Conservation (phyloP, 2,888 invertebrate genomes). For the Blastobasis lacticolella region DNA sequence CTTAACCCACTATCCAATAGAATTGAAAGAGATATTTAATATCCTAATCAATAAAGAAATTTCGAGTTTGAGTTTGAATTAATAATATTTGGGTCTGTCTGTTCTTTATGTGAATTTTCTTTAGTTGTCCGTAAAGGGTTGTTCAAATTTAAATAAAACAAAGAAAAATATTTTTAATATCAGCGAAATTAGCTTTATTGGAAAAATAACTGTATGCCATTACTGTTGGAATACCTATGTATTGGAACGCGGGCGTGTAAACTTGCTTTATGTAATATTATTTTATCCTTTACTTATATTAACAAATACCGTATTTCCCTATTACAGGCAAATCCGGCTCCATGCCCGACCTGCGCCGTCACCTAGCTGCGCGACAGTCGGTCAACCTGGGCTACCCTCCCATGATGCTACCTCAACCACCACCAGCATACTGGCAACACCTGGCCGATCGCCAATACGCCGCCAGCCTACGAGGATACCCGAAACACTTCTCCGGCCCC, state of each 20-base stretch:
- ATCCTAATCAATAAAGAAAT: too few species aligned
- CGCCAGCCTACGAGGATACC: constrained; percentile 55
- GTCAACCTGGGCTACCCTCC: constrained; percentile 53
- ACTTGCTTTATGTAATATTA: neutral
- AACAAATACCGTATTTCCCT: neutral
- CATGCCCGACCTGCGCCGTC: constrained; percentile 66
- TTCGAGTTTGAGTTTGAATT: too few species aligned
- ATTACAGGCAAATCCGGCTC: constrained; percentile 64
- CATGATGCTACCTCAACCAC: constrained; percentile 49
- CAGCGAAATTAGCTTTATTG: too few species aligned
- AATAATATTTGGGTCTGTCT: too few species aligned
- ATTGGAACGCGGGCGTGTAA: neutral
- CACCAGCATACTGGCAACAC: constrained; percentile 66
- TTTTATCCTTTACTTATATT: neutral
- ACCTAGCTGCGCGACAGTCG: constrained; percentile 53
- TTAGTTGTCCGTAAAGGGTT: too few species aligned
- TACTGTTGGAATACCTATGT: too few species aligned
- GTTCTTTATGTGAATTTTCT: too few species aligned
- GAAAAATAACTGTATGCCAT: too few species aligned
- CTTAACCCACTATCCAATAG: too few species aligned
- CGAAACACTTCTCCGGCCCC: constrained; percentile 42
- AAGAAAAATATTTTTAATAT: too few species aligned
- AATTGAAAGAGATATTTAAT: too few species aligned
- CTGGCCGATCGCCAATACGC: constrained; percentile 59
- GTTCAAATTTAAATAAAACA: too few species aligned